Evolutionary conservation across 2,888 invertebrate genomes (phyloP).

Genomic region (Lasioglossum morio): DNA sequence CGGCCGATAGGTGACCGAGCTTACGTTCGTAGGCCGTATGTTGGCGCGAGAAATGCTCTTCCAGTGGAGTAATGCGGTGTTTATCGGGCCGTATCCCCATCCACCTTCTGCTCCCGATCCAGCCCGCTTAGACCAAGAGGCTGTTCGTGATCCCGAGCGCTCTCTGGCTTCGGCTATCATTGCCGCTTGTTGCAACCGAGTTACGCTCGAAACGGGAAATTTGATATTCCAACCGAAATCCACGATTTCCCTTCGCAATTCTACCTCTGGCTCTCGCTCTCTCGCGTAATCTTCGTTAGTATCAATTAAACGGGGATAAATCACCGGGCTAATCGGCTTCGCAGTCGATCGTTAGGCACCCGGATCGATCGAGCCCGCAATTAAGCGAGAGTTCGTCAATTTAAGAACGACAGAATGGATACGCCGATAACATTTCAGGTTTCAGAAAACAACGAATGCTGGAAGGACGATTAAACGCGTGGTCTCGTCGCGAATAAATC

Average conservation of each 20-base stretch:
- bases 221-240: slow-evolving; percentile 34
- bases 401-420: not conserved
- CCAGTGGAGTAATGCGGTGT: slow-evolving; percentile 81
- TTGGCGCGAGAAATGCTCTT: slow-evolving; percentile 77
- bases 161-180: slow-evolving; percentile 72
- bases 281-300: not conserved
- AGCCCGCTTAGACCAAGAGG: slow-evolving; percentile 74
- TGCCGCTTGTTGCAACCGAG: slow-evolving; percentile 68
- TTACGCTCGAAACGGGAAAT: slow-evolving; percentile 59
- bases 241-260: not conserved
- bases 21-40: slow-evolving; percentile 73
- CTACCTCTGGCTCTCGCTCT: not conserved
- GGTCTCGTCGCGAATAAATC: slow-evolving; percentile 28
- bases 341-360: not conserved
- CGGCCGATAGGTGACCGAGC: slow-evolving; percentile 76
- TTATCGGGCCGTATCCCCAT: slow-evolving; percentile 82
- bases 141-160: slow-evolving; percentile 77
- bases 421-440: not conserved
- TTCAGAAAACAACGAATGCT: slow-evolving; percentile 3
- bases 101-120: slow-evolving; percentile 75
- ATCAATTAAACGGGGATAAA: slow-evolving; percentile 13
- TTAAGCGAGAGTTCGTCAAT: not conserved
- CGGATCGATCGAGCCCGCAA: slow-evolving; percentile 10
- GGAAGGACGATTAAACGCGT: slow-evolving; percentile 4
- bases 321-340: not conserved